Conservation (phyloP, 2,113 vertebrate species). For the Pseudonaja textilis region DNA sequence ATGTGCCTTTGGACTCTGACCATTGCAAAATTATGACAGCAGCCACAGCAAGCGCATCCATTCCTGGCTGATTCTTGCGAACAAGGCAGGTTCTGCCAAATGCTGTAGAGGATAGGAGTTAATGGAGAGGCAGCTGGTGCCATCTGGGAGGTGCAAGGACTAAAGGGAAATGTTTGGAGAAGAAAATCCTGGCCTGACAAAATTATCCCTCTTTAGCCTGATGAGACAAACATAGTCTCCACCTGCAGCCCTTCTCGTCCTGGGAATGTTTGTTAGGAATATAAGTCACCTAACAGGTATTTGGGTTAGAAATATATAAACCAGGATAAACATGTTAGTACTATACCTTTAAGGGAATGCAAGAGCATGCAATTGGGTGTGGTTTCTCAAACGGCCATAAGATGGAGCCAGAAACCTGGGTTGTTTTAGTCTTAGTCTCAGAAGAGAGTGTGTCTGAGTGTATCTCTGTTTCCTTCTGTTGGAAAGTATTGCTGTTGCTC, state of each 20-base stretch:
- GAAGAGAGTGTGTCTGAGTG: no score
- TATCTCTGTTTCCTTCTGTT: no score
- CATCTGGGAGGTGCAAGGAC: neutral
- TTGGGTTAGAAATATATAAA: no score
- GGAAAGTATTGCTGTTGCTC: no score
- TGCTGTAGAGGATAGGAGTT: neutral
- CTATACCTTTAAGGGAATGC: no score
- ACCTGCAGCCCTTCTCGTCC: neutral
- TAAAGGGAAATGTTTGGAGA: neutral
- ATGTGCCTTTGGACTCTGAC: neutral
- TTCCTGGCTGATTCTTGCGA: neutral
- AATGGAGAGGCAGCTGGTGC: neutral
- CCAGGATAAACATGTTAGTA: no score
- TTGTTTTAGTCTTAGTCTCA: no score
- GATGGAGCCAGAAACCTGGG: no score
- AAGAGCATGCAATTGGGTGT: no score
- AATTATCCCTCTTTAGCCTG: neutral
- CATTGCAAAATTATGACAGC: neutral
- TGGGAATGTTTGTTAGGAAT: no score
- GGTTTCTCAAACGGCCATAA: no score
- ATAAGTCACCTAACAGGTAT: no score
- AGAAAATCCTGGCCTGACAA: neutral
- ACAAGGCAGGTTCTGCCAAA: neutral
- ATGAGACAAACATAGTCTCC: neutral
- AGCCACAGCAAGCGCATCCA: neutral